Base-by-base conservation (phyloP, 2,797 vertebrate species). In the Galaxias olidus region DNA sequence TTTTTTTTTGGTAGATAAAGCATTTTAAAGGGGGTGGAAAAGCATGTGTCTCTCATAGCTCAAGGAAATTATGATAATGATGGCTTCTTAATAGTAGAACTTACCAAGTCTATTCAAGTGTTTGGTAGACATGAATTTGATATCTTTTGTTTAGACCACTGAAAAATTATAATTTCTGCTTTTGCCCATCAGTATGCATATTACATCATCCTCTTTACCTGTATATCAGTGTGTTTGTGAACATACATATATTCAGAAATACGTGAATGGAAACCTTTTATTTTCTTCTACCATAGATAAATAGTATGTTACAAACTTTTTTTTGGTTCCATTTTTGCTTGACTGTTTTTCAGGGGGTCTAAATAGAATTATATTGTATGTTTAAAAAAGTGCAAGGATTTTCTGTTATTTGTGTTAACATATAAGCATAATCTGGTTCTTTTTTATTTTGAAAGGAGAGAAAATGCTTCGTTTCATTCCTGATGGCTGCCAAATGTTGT, bases 401-500 rank as follows among this genome's bases (percentile, higher is more conserved):
- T 90, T 91, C 93, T 95, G 93, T 94, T 95, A 88, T 86, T 65
- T 86, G 69, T 91, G 79, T 93, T 90, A 77, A 71, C 86, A 74
- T 91, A 84, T 76, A 77, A 90, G 83, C 89, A 84, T 92, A 81
- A 82, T 76, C 76, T 77, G 64, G 74, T 43, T 48, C 63, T 73
- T 81, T 76, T 84, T 85, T 75, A 50, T 76, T 79, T 86, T 81
- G 52, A 59, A 74, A 69, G 59, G 61, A 76, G 72, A 75, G 67
- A 71, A 47, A 59, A 85, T 63, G 75, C 71, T 74, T 79, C 68
- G 83, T 90, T 90, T 90, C 78, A 40, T 79, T 88, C 86, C 79
- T 83, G 80, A 83, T 87, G 82, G 89, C 92, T 94, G 92, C 89
- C 92, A 94, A 93, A 93, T 86, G 77, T 78, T 93, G 89, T 94